A percentile compares a stretch with the other conserved stretches of the same genome.
These are phyloP conservation scores for Acrobasis consociella DNA, from an alignment of 2,888 invertebrate genomes.

Conservation along the genomic window DNA sequence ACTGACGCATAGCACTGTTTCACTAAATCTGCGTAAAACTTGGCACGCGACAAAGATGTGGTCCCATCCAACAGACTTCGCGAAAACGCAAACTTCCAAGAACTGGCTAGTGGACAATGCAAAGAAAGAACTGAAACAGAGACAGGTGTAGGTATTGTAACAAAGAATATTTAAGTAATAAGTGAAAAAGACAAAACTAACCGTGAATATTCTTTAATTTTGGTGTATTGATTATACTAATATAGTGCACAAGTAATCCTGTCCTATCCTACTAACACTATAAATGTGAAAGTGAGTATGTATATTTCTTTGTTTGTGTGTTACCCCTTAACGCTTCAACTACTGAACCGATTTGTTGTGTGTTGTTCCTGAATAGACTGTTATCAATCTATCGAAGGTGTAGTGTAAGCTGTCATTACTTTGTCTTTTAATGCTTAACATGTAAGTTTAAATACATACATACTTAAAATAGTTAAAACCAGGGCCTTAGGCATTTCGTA, in stretches of 20 bases:
- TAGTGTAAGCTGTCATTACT: no score
- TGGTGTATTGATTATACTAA: not conserved
- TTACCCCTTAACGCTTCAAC: no score
- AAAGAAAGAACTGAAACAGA: not conserved
- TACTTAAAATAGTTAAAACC: no score
- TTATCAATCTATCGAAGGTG: no score
- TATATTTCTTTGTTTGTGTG: no score
- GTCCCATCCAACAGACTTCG: constrained; percentile 24
- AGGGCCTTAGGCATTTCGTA: no score
- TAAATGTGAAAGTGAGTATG: no score
- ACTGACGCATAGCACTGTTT: constrained; percentile 32
- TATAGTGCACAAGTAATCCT: not conserved
- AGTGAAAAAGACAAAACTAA: not conserved
- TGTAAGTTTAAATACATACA: no score
- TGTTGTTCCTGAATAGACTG: no score
- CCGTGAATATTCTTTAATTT: not conserved
- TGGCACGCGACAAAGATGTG: constrained; percentile 53
- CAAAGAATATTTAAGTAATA: not conserved
- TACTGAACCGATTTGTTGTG: no score
- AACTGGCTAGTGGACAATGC: constrained; percentile 10
- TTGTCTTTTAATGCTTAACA: no score
- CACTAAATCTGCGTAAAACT: constrained; percentile 52
- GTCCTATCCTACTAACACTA: no score
- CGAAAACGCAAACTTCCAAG: constrained; percentile 25
- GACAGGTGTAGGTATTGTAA: not conserved